A percentile compares a stretch with the other conserved stretches of the same genome.
These are phyloP conservation scores for Salticus scenicus DNA, from an alignment of 2,888 invertebrate species.

Conservation along the genomic window DNA sequence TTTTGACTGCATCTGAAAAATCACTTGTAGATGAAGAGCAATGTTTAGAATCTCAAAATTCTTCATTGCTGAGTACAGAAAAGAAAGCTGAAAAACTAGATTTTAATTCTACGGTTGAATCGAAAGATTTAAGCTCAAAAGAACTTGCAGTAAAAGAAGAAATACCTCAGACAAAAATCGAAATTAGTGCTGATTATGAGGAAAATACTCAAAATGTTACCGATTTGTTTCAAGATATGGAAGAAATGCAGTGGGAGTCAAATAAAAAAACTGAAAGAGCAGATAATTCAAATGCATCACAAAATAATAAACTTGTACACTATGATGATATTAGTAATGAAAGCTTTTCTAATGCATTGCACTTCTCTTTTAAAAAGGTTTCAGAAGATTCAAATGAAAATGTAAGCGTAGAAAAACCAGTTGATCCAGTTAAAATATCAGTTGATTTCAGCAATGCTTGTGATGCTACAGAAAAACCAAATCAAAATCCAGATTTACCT, in stretches of 20 bases:
- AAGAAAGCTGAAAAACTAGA: background rate
- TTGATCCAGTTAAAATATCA: background rate
- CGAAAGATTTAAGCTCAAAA: background rate
- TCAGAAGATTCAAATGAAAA: background rate
- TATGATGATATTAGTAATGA: slow-evolving; percentile 59
- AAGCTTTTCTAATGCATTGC: slow-evolving; percentile 40
- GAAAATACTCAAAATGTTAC: slow-evolving; percentile 42
- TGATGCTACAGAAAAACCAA: background rate
- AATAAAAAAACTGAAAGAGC: background rate
- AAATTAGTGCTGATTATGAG: background rate
- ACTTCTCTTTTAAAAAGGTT: slow-evolving; percentile 36
- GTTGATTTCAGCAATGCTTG: background rate
- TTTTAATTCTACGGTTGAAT: background rate
- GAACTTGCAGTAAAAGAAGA: background rate
- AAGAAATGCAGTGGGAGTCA: slow-evolving; percentile 42
- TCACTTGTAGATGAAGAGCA: slow-evolving; percentile 66
- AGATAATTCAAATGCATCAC: background rate
- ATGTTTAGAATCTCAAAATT: slow-evolving; percentile 26
- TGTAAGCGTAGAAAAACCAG: background rate
- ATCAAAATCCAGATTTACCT: background rate
- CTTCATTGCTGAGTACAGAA: slow-evolving; percentile 4
- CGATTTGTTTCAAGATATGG: slow-evolving; percentile 27
- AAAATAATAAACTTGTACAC: slow-evolving; percentile 32
- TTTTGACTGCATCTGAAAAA: slow-evolving; percentile 62
- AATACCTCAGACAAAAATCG: background rate